Conservation (phyloP, 64 coral and sea anemone species). For the Actinia equina region DNA sequence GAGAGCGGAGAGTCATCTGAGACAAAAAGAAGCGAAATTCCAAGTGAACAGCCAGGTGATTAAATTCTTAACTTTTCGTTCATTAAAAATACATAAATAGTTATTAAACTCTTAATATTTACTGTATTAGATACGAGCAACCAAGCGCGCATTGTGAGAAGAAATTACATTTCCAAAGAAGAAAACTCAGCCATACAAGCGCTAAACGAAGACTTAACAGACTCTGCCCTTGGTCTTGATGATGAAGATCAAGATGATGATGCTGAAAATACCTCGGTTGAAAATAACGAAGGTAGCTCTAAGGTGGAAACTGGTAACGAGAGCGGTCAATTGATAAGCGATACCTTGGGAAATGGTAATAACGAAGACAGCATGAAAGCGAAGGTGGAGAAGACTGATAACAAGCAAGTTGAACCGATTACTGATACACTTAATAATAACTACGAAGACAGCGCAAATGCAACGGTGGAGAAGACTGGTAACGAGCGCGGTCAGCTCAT, state of each 20-base stretch:
- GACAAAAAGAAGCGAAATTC: slow-evolving; percentile 34
- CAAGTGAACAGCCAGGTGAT: background rate
- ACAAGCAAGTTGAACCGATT: background rate
- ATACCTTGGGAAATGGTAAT: background rate
- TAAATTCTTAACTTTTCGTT: background rate
- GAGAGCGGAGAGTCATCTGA: too few species aligned
- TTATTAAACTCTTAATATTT: background rate
- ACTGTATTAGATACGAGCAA: background rate
- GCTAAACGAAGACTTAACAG: slow-evolving; percentile 23
- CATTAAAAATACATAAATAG: background rate
- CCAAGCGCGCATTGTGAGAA: background rate
- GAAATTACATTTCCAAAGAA: slow-evolving; percentile 44
- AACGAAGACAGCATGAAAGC: background rate
- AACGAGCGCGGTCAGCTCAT: slow-evolving; percentile 56
- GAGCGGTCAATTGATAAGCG: background rate
- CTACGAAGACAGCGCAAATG: slow-evolving; percentile 4
- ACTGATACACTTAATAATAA: slow-evolving; percentile 4
- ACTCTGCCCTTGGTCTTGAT: slow-evolving; percentile 26
- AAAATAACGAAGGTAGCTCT: background rate
- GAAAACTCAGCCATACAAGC: slow-evolving; percentile 26
- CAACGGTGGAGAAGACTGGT: background rate
- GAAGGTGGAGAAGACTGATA: slow-evolving; percentile 7
- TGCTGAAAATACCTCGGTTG: background rate
- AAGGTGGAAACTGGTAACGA: slow-evolving; percentile 12
- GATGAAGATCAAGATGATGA: slow-evolving; percentile 30